Percentiles rank a stretch among this genome's conserved stretches.
These are phyloP conservation scores for Tachuris rubrigastra DNA, from an alignment of 2,113 vertebrate species.

Conservation along the genomic window DNA sequence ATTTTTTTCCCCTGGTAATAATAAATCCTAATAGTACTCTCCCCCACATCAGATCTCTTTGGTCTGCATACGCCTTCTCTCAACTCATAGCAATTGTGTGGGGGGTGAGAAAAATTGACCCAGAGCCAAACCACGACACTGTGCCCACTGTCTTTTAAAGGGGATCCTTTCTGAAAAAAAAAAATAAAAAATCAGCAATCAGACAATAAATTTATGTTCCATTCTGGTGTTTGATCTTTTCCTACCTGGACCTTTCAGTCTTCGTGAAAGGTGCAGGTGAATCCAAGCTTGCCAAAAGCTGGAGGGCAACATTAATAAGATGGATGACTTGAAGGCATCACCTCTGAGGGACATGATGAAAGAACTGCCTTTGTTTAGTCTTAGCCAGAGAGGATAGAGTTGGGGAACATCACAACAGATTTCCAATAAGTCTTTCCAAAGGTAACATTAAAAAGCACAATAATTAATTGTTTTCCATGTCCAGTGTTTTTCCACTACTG, in stretches of 20 bases:
- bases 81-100: too few species aligned
- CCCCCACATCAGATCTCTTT: too few species aligned
- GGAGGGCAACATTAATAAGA: not conserved
- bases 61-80: too few species aligned
- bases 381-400: not conserved
- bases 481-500: not conserved
- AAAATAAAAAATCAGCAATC: not conserved
- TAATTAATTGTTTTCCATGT: not conserved
- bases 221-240: not conserved
- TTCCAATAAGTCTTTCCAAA: not conserved
- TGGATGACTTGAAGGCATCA: rapidly evolving
- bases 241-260: not conserved
- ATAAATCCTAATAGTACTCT: too few species aligned
- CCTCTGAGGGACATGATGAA: not conserved
- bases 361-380: not conserved
- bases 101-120: too few species aligned
- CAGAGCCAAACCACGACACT: too few species aligned
- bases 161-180: not conserved
- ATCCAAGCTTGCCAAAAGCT: not conserved
- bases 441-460: not conserved
- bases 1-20: too few species aligned
- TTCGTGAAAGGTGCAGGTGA: not conserved
- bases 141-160: not conserved
- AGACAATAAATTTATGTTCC: not conserved
- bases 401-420: not conserved